Evolutionary conservation across 2,113 vertebrate genomes (phyloP), one percentile per base, ranked within the genome.

Genomic region (Colistium nudipinnis): DNA sequence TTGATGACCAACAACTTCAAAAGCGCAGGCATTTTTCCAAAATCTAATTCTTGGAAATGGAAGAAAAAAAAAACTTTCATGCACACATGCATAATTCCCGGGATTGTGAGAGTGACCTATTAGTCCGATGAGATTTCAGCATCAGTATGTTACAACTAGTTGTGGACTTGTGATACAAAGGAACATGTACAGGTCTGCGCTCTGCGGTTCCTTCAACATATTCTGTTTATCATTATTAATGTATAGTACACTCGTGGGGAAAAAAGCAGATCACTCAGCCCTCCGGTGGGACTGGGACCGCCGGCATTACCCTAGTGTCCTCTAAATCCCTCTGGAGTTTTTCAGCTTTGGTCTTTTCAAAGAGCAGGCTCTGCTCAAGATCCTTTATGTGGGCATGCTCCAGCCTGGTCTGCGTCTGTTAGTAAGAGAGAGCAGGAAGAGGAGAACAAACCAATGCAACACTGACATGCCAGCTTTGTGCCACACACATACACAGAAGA

Each of bases 271-370:
- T 59, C 27, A 14, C 54, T 35, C 43, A 39, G 47, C 43, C 33
- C 57, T 16, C 52, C 59, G 38, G 62, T 25, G 39, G 68, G 70
- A 62, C 70, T 1, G 63, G 62, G 45, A 61, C 48, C 24, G 80
- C 68, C 66, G 62, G 80, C 76, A 96, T 99, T 99, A 99, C 98
- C 98, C 97, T 98, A 96, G 96, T 97, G 96, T 99, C 98, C 97
- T 99, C 98, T 98, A 99, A 98, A 95, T 99, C 97, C 86, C 98
- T 98, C 96, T 99, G 98, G 90, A 99, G 98, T 96, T 98, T 99
- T 91, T 98, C 98, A 97, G 98, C 98, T 98, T 98, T 99, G 98
- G 97, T 98, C 96, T 99, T 99, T 98, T 99, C 98, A 99, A 98
- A 98, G 94, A 98, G 96, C 92, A 99, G 97, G 95, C 94, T 98